phyloP scores from a whole-genome alignment of 2,888 invertebrate genomes.

The Gnatocerus cornutus region DNA sequence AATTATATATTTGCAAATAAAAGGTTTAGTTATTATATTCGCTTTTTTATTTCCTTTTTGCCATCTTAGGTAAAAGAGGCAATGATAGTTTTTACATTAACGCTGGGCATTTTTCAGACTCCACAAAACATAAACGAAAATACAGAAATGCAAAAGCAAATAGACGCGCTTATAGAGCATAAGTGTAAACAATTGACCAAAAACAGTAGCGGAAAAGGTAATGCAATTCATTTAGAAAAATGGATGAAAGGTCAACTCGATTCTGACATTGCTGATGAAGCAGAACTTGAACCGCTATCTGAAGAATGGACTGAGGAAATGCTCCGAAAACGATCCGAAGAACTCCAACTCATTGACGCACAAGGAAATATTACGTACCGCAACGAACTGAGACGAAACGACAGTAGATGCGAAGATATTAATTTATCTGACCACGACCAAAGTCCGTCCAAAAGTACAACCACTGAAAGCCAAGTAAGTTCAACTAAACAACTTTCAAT shows the following conservation, averaged over 20 bases:
- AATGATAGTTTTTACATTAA: slow-evolving; percentile 52
- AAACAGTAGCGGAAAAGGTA: slow-evolving; percentile 78
- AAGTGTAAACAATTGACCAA: slow-evolving; percentile 78
- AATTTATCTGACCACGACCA: slow-evolving; percentile 75
- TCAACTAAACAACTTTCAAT: too few species aligned
- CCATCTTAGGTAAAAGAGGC: slow-evolving; percentile 38
- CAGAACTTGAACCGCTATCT: slow-evolving; percentile 73
- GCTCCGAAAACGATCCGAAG: slow-evolving; percentile 80
- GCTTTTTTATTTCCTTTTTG: slow-evolving; percentile 67
- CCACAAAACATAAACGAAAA: slow-evolving; percentile 66
- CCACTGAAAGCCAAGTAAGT: slow-evolving; percentile 85
- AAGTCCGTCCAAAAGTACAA: slow-evolving; percentile 83
- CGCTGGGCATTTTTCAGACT: slow-evolving; percentile 64
- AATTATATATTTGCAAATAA: slow-evolving; percentile 69
- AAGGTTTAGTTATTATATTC: slow-evolving; percentile 66
- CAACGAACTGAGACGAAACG: slow-evolving; percentile 54
- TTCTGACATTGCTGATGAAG: slow-evolving; percentile 64
- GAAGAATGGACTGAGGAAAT: slow-evolving; percentile 85
- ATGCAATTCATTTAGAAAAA: slow-evolving; percentile 83
- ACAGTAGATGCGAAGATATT: slow-evolving; percentile 71
- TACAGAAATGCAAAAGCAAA: slow-evolving; percentile 70
- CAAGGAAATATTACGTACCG: slow-evolving; percentile 62
- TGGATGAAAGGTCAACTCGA: slow-evolving; percentile 88
- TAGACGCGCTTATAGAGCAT: slow-evolving; percentile 77
- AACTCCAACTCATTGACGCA: slow-evolving; percentile 77